Evolutionary conservation across 2,113 vertebrate species (phyloP).

Genomic region (Lontra canadensis): DNA sequence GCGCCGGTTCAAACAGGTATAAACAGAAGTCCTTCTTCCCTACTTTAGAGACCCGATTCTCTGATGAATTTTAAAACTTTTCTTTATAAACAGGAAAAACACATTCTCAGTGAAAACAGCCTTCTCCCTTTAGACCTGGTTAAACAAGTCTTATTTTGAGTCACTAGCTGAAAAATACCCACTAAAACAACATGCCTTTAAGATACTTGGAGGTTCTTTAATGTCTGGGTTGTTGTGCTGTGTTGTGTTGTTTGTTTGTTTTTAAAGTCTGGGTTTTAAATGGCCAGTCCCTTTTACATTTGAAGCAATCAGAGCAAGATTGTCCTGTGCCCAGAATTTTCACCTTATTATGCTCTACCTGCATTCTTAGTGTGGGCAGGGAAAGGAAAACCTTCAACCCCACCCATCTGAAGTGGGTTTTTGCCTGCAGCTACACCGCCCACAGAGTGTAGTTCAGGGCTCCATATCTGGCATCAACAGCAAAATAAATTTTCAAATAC

Average conservation of each 20-base stretch:
- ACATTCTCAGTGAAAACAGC: background rate
- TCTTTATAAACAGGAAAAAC: conserved; percentile 18
- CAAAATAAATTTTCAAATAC: background rate
- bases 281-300: background rate
- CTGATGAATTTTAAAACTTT: background rate
- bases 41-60: background rate
- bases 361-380: background rate
- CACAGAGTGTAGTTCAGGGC: background rate
- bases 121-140: background rate
- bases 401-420: background rate
- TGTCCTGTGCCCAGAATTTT: background rate
- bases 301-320: background rate
- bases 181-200: background rate
- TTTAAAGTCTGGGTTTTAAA: background rate
- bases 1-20: background rate
- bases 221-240: background rate
- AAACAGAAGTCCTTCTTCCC: background rate
- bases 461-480: background rate
- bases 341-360: background rate
- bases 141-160: conserved; percentile 16
- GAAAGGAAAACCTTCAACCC: background rate
- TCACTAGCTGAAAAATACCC: background rate
- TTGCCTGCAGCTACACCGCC: background rate
- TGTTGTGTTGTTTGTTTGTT: background rate
- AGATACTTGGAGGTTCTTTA: background rate